Conservation (phyloP, 2,888 invertebrate genomes). For the Diaperis boleti region DNA sequence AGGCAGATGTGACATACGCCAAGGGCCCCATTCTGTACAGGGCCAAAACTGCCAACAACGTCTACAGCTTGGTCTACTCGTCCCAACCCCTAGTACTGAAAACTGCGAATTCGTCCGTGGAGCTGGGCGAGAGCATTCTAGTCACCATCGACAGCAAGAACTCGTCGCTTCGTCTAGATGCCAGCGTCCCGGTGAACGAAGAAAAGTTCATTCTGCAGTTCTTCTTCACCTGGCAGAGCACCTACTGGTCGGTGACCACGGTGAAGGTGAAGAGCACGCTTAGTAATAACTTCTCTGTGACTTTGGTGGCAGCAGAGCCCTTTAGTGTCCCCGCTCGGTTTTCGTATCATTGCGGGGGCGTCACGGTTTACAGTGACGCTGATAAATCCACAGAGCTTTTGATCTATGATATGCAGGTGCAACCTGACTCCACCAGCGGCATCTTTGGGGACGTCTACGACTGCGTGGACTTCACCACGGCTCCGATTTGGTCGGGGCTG, state of each 20-base stretch:
- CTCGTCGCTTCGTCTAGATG: conserved; percentile 56
- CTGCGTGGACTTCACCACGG: conserved; percentile 81
- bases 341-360: conserved; percentile 67
- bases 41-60: conserved; percentile 48
- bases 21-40: conserved; percentile 58
- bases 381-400: conserved; percentile 56
- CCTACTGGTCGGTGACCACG: conserved; percentile 62
- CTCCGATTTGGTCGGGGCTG: conserved; percentile 81
- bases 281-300: conserved; percentile 48
- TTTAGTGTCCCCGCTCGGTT: conserved; percentile 61
- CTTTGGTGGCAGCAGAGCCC: conserved; percentile 54
- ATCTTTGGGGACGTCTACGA: conserved; percentile 74
- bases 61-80: conserved; percentile 58
- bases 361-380: conserved; percentile 58
- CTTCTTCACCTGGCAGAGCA: conserved; percentile 56
- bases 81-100: conserved; percentile 57
- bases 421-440: conserved; percentile 62
- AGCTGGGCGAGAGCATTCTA: conserved; percentile 52
- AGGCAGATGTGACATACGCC: not conserved
- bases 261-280: conserved; percentile 56
- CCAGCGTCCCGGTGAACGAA: conserved; percentile 56
- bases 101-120: conserved; percentile 42
- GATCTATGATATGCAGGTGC: conserved; percentile 65
- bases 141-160: conserved; percentile 49
- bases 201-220: conserved; percentile 43